Base-by-base conservation (phyloP, 2,797 vertebrate species). In the Anguilla obscura region DNA sequence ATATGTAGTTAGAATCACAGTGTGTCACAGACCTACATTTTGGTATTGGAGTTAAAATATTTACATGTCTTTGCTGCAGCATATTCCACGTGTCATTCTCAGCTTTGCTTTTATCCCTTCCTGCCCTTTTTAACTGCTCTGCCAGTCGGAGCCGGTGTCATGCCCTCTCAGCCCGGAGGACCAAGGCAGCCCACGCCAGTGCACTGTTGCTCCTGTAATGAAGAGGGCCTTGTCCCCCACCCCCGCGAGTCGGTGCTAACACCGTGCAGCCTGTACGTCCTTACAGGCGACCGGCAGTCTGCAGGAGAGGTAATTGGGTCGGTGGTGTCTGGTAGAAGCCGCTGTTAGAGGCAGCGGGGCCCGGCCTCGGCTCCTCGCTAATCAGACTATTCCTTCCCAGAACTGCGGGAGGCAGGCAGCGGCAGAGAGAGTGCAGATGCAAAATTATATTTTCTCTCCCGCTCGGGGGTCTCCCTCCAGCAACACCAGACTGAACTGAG, bases 391-490 rank as follows among this genome's bases (percentile, higher is more conserved):
- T 93, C 92, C 92, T 91, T 90, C 66, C 69, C 93, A 74, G 48
- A 87, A 71, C 88, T 91, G 92, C 74, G 89, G 92, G 91, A 90
- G 93, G 80, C 88, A 2, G 87, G 30, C 14, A 50, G 63, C 16
- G 3, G 10, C 10, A 24, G 82, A 86, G 66, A 91, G 91, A 45
- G 30, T 90, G 91, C 74, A 86, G 90, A 89, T 79, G 89, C 89
- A 90, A 92, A 95, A 95, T 94, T 91, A 87, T 91, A 94, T 96
- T 95, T 95, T 93, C 92, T 93, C 86, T 89, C 94, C 85, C 93
- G 92, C 93, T 91, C 90, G 90, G 93, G 89, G 36, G 93, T 92
- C 94, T 93, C 90, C 90, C 90, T 91, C 91, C 90, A 88, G 91
- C 91, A 93, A 90, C 85, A 30, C 90, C 89, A 91, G 89, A 89